Percentiles rank a stretch among this genome's conserved stretches.
phyloP scores from a whole-genome alignment of 1,140 invertebrate genomes.

The Schmidtea mediterranea region DNA sequence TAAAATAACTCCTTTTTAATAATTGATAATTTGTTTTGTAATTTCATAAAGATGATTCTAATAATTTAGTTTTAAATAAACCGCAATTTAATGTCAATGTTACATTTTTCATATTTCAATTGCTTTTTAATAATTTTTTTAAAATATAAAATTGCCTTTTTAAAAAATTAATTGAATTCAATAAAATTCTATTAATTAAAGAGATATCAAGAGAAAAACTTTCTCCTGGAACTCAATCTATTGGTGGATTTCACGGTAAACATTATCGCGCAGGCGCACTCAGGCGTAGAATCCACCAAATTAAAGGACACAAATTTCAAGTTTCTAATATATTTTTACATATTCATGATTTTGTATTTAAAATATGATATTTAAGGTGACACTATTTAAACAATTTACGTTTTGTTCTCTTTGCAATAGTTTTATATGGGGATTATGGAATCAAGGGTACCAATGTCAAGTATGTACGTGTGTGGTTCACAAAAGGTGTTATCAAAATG shows the following conservation, averaged over 20 bases:
- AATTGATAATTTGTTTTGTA: no score
- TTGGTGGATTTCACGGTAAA: background rate
- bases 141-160: no score
- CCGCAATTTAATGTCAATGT: no score
- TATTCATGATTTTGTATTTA: no score
- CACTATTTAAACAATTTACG: constrained; percentile 73
- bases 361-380: constrained; percentile 76
- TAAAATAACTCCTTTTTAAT: no score
- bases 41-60: no score
- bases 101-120: no score
- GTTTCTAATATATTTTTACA: no score
- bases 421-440: constrained; percentile 69
- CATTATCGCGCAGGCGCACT: constrained; percentile 46
- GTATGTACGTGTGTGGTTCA: constrained; percentile 67
- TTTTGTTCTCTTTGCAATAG: constrained; percentile 79
- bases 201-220: background rate
- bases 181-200: no score
- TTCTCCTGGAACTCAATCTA: background rate
- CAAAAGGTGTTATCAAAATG: constrained; percentile 63
- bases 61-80: no score
- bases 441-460: constrained; percentile 99
- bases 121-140: no score
- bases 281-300: constrained; percentile 63
- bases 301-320: constrained; percentile 6
- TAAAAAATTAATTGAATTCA: no score